Base-by-base conservation (phyloP, 1,140 invertebrate species). In the Habropoda laboriosa region DNA sequence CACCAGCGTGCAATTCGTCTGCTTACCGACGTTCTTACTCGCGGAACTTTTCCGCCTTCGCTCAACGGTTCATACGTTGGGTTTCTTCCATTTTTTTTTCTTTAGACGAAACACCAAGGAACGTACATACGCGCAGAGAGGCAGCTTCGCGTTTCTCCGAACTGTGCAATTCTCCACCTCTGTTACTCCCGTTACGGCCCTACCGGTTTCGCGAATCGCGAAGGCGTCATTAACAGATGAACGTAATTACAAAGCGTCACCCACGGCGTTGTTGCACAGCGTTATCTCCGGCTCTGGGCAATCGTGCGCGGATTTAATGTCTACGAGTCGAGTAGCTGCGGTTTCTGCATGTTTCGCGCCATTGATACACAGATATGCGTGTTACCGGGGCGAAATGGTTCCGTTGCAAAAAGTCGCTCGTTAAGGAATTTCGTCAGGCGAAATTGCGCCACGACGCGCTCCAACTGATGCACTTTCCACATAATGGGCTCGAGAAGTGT, bases 191-290 rank as follows among this genome's bases (percentile, higher is more conserved):
- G 30, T 67, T 42, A 58, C 40, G 55, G 18, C n/a, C 24, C 1
- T 40, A 13, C 8, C 30, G 51, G 40, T 68, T 57, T 21, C 63
- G 35, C 38, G n/a, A 77, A 67, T 77, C 42, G 66, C 75, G 55
- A 70, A 38, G 16, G 42, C 51, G 40, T 70, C 66, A 58, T 77
- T 77, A 70, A 77, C 66, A 40, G 75, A 70, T 38, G 75, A 77
- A 47, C 40, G 24, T 70, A 77, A 77, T 77, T 77, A 49, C 40
- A 60, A 60, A 77, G 24, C 66, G 53, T 60, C 66, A 60, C 32
- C 42, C 21, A 24, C 53, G 24, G 38, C 53, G 42, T 40, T 67
- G 35, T 67, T 45, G 63, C 63, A 12, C 40, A 18, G 51, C 18
- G 64, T 55, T 77, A 77, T 40, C 74, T 24, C 21, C 6, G 6